A percentile compares a stretch with the other conserved stretches of the same genome.
Evolutionary conservation across 2,797 vertebrate genomes (phyloP).

Genomic region (Oreochromis mossambicus): DNA sequence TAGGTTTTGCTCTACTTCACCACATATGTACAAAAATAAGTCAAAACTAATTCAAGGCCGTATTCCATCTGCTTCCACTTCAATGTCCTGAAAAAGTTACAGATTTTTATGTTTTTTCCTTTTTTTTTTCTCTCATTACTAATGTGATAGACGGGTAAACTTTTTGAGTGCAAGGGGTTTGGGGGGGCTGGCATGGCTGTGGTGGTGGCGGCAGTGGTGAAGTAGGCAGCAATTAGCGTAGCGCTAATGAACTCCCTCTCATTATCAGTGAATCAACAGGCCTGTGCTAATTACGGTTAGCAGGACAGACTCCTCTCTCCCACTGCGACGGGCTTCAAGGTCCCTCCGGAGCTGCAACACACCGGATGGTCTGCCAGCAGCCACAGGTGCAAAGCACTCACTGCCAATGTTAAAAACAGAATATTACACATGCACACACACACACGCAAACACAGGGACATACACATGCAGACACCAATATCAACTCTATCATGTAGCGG

Average conservation of each 20-base stretch:
- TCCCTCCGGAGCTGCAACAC: constrained; percentile 66
- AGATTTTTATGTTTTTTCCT: constrained; percentile 8
- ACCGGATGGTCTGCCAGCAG: constrained; percentile 72
- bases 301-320: constrained; percentile 77
- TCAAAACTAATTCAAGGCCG: constrained; percentile 14
- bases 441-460: neutral
- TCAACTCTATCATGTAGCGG: constrained; percentile 26
- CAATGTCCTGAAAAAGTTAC: constrained; percentile 39
- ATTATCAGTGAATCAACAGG: constrained; percentile 83
- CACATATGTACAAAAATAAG: neutral
- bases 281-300: constrained; percentile 79
- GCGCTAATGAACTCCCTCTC: constrained; percentile 81
- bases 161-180: constrained; percentile 39
- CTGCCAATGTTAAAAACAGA: constrained; percentile 65
- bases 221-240: constrained; percentile 78
- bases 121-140: neutral
- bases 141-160: constrained; percentile 57
- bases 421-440: constrained; percentile 29
- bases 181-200: constrained; percentile 33
- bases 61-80: constrained; percentile 52
- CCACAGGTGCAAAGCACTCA: constrained; percentile 70
- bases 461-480: constrained; percentile 2
- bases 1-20: neutral
- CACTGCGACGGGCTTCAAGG: constrained; percentile 67
- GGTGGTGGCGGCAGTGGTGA: constrained; percentile 55